A percentile compares a stretch with the other conserved stretches of the same genome.
These are phyloP conservation scores for Zaprionus ornatus DNA, from an alignment of 1,140 invertebrate species.

Conservation along the genomic window DNA sequence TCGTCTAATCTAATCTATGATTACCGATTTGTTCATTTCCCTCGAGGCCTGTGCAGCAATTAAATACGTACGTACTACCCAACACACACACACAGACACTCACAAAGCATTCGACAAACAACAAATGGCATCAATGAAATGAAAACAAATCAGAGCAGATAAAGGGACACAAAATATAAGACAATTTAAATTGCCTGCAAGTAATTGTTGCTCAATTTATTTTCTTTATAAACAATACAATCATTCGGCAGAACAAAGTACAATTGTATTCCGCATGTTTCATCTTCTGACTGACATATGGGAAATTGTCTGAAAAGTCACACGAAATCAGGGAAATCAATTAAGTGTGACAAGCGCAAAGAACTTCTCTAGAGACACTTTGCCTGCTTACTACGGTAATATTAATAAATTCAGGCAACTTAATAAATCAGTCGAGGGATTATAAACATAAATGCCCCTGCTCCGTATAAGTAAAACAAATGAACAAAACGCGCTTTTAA, in stretches of 20 bases:
- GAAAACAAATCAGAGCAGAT: slow-evolving; percentile 66
- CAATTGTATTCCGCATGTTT: slow-evolving; percentile 36
- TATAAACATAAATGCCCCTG: background rate
- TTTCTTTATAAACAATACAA: slow-evolving; percentile 55
- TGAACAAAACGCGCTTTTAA: slow-evolving; percentile 21
- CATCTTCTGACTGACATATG: slow-evolving; percentile 49
- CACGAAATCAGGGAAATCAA: slow-evolving; percentile 29
- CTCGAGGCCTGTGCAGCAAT: slow-evolving; percentile 62
- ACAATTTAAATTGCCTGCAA: slow-evolving; percentile 59
- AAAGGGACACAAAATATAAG: slow-evolving; percentile 50
- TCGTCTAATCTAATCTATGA: slow-evolving; percentile 73
- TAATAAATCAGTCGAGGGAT: background rate
- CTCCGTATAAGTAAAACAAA: slow-evolving; percentile 1
- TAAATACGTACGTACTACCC: slow-evolving; percentile 57
- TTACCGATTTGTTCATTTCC: slow-evolving; percentile 53
- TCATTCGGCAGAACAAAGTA: slow-evolving; percentile 15
- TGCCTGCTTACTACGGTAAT: background rate
- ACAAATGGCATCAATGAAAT: slow-evolving; percentile 67
- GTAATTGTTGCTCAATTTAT: slow-evolving; percentile 53
- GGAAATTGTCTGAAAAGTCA: background rate
- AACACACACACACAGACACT: slow-evolving; percentile 4
- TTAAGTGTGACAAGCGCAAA: background rate
- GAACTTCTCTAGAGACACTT: background rate
- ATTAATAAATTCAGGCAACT: background rate
- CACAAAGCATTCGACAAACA: background rate